A percentile compares a stretch with the other conserved stretches of the same genome.
phyloP scores from a whole-genome alignment of 2,797 vertebrate species.

The Cephalopachus bancanus region DNA sequence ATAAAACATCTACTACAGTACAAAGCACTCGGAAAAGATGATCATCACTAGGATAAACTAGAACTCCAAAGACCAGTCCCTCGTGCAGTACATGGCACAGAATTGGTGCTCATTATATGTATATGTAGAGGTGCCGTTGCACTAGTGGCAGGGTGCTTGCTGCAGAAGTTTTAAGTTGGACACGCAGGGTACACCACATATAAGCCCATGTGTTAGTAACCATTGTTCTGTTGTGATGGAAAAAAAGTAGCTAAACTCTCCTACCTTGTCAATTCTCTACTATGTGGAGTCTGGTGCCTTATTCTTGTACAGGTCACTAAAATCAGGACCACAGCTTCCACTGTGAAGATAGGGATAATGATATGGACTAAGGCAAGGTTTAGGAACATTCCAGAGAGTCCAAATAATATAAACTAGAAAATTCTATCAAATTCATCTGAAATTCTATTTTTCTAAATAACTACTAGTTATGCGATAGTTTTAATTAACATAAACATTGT shows the following conservation, averaged over 20 bases:
- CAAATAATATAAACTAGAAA: neutral
- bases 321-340: neutral
- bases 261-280: neutral
- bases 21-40: neutral
- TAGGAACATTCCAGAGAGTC: neutral
- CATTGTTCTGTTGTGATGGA: neutral
- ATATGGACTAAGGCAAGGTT: neutral
- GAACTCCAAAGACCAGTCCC: neutral
- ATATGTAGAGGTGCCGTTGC: neutral
- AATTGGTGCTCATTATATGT: neutral
- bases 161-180: neutral
- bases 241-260: neutral
- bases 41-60: neutral
- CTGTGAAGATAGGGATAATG: neutral
- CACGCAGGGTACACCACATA: neutral
- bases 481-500: neutral
- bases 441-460: neutral
- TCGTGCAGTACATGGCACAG: neutral
- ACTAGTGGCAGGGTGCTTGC: neutral
- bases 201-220: neutral
- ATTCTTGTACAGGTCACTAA: neutral
- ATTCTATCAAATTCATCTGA: neutral
- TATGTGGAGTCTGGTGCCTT: neutral
- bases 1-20: neutral
- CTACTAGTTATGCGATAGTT: neutral